These are phyloP conservation scores for Adelphocoris suturalis DNA, from an alignment of 2,888 invertebrate genomes.

Conservation along the genomic window DNA sequence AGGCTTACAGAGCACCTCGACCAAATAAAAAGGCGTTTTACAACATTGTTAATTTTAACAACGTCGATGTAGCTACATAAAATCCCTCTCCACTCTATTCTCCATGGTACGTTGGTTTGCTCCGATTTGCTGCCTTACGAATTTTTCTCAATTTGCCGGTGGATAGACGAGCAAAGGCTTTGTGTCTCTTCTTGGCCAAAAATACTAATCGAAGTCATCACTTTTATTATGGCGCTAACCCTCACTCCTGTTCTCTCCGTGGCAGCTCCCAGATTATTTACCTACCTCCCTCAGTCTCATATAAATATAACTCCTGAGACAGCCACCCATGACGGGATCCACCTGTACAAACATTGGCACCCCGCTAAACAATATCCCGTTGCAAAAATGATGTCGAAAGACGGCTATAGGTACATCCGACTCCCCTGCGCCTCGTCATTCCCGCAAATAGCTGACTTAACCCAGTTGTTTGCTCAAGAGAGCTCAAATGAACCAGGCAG, in stretches of 20 bases:
- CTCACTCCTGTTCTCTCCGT: not conserved
- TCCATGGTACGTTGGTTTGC: too few relatives aligned
- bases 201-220: too few relatives aligned
- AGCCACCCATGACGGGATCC: not conserved
- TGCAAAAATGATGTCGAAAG: conserved; percentile 33
- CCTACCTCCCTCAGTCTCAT: conserved; percentile 9
- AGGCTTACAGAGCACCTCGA: too few relatives aligned
- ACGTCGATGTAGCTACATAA: too few relatives aligned
- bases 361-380: conserved; percentile 44
- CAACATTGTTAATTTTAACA: too few relatives aligned
- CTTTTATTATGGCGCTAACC: not conserved
- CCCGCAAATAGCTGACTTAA: conserved; percentile 52
- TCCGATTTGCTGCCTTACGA: too few relatives aligned
- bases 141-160: too few relatives aligned
- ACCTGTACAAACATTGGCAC: conserved; percentile 36
- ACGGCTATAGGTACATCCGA: not conserved
- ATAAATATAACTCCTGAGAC: conserved; percentile 18
- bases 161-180: too few relatives aligned
- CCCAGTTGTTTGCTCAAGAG: conserved; percentile 36
- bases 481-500: not conserved
- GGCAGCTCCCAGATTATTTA: not conserved
- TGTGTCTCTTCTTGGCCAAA: too few relatives aligned
- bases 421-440: not conserved
- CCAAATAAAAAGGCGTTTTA: too few relatives aligned
- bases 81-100: too few relatives aligned